Evolutionary conservation across 2,113 vertebrate species (phyloP).

Genomic region (Lanius ludovicianus): DNA sequence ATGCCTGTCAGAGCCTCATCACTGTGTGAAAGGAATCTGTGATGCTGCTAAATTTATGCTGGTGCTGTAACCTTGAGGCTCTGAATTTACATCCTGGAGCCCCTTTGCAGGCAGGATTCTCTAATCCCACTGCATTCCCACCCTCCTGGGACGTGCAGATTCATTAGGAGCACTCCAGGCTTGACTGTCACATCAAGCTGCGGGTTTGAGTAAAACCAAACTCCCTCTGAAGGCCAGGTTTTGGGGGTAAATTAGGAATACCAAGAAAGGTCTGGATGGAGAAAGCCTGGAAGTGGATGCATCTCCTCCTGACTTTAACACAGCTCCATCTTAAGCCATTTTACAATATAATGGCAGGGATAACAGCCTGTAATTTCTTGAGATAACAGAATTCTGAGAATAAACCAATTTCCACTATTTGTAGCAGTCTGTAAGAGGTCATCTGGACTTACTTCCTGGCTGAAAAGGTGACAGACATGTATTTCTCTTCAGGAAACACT

Average conservation of each 20-base stretch:
- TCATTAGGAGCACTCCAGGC: background rate
- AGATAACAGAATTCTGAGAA: background rate
- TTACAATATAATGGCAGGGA: background rate
- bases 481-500: background rate
- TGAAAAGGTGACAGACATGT: background rate
- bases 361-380: background rate
- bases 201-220: background rate
- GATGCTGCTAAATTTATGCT: conserved; percentile 8
- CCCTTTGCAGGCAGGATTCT: background rate
- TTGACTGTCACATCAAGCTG: background rate
- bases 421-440: background rate
- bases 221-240: background rate
- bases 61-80: background rate
- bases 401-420: background rate
- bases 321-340: background rate
- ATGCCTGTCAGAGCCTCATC: conserved; percentile 15
- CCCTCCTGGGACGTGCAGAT: background rate
- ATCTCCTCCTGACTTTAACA: background rate
- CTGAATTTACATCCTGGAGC: background rate
- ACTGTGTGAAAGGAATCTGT: background rate
- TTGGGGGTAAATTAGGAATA: background rate
- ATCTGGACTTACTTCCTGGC: background rate
- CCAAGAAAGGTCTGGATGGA: background rate
- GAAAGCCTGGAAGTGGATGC: background rate
- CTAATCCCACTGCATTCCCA: background rate